A percentile compares a stretch with the other conserved stretches of the same genome.
phyloP scores from a whole-genome alignment of 1,140 invertebrate genomes.

The Drosophila kurseongensis region DNA sequence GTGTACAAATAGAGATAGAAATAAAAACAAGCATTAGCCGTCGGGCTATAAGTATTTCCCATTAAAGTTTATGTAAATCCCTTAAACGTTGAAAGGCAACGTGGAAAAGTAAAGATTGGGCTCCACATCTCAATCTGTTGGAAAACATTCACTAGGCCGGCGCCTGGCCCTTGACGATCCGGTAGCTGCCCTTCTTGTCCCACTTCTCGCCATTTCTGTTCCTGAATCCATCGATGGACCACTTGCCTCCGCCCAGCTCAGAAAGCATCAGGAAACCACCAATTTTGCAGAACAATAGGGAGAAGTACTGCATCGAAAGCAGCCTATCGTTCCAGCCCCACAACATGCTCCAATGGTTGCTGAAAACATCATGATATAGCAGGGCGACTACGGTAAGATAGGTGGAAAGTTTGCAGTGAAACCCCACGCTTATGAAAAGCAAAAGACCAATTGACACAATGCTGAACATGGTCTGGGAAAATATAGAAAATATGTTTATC shows the following conservation, averaged over 20 bases:
- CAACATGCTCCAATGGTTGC: slow-evolving; percentile 11
- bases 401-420: slow-evolving; percentile 15
- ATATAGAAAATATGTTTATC: background rate
- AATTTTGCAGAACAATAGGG: slow-evolving; percentile 20
- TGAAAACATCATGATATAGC: slow-evolving; percentile 15
- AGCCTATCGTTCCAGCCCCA: slow-evolving; percentile 50
- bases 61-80: slow-evolving; percentile 58
- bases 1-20: slow-evolving; percentile 56
- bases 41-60: slow-evolving; percentile 22
- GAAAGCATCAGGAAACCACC: slow-evolving; percentile 42
- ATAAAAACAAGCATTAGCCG: slow-evolving; percentile 59
- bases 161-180: slow-evolving; percentile 5
- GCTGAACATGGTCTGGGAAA: slow-evolving; percentile 1
- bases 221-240: slow-evolving; percentile 41
- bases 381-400: slow-evolving; percentile 6
- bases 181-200: slow-evolving; percentile 11
- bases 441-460: background rate
- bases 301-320: slow-evolving; percentile 32
- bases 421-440: slow-evolving; percentile 18
- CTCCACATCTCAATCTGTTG: slow-evolving; percentile 15
- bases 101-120: background rate
- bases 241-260: slow-evolving; percentile 50
- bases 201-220: background rate
- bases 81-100: background rate
- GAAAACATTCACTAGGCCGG: background rate